A percentile compares a stretch with the other conserved stretches of the same genome.
Conservation (phyloP, 2,113 vertebrate species). For the Sitta europaea region DNA sequence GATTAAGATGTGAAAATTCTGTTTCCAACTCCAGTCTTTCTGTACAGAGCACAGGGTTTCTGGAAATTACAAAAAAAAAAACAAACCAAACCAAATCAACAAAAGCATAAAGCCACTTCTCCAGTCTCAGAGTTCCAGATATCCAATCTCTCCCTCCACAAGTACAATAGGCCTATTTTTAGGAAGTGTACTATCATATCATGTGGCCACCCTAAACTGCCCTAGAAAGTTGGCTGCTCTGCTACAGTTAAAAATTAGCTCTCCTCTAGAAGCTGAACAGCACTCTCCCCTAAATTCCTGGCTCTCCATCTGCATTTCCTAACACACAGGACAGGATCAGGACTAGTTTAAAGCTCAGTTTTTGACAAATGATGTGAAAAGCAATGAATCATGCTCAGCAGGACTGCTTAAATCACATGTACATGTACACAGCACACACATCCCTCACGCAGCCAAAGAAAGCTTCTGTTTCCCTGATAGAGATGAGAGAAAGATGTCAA, state of each 20-base stretch:
- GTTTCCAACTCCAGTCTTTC: not conserved
- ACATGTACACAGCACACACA: not conserved
- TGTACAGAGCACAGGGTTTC: not conserved
- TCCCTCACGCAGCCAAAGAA: not conserved
- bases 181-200: not conserved
- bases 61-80: not conserved
- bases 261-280: not conserved
- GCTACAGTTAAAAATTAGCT: not conserved
- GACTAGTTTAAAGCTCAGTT: not conserved
- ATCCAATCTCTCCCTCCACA: not conserved
- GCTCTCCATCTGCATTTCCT: not conserved
- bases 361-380: not conserved
- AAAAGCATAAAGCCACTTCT: not conserved
- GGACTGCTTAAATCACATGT: not conserved
- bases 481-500: not conserved
- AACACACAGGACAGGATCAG: not conserved
- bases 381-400: not conserved
- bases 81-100: too few relatives aligned
- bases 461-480: not conserved
- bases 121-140: not conserved
- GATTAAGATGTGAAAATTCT: not conserved
- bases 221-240: conserved; percentile 11
- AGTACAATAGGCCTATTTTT: conserved; percentile 46
- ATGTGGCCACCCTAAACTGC: not conserved
- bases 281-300: not conserved